phyloP scores from a whole-genome alignment of 1,140 invertebrate species.

The Episyrphus balteatus region DNA sequence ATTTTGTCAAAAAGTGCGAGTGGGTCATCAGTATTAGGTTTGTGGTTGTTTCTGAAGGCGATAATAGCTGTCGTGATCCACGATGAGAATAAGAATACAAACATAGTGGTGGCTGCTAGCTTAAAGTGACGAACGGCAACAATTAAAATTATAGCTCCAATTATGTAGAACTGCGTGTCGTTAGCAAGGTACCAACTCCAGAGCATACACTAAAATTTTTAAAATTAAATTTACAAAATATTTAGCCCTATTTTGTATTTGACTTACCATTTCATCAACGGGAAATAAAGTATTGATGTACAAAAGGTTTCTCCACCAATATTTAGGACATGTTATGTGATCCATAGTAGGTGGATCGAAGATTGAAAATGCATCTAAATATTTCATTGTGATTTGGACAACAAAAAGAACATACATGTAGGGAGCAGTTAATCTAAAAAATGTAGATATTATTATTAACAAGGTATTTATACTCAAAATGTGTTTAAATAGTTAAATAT shows the following conservation, averaged over 20 bases:
- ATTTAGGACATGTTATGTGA: constrained; percentile 68
- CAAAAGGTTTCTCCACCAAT: constrained; percentile 76
- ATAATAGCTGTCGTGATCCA: constrained; percentile 69
- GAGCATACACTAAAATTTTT: constrained; percentile 61
- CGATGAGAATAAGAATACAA: constrained; percentile 57
- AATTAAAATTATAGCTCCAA: constrained; percentile 66
- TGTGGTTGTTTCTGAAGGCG: constrained; percentile 64
- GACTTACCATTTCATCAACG: constrained; percentile 69
- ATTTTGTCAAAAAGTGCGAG: constrained; percentile 76
- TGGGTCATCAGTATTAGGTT: constrained; percentile 68
- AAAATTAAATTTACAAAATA: not conserved
- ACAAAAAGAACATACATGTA: constrained; percentile 74
- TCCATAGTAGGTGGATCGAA: constrained; percentile 71
- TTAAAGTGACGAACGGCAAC: constrained; percentile 63
- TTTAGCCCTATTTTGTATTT: too few relatives aligned
- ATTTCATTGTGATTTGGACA: constrained; percentile 68
- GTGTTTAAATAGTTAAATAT: too few relatives aligned
- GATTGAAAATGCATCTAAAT: constrained; percentile 66
- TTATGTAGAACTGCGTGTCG: constrained; percentile 73
- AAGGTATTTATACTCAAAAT: not conserved
- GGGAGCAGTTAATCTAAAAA: constrained; percentile 60
- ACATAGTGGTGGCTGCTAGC: constrained; percentile 49
- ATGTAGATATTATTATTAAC: not conserved
- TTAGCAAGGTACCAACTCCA: constrained; percentile 86
- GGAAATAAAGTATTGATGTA: constrained; percentile 78